A percentile compares a stretch with the other conserved stretches of the same genome.
These are phyloP conservation scores for Clytia hemisphaerica DNA, from an alignment of 30 jellyfish, hydroid and myxozoan genomes.

Conservation along the genomic window DNA sequence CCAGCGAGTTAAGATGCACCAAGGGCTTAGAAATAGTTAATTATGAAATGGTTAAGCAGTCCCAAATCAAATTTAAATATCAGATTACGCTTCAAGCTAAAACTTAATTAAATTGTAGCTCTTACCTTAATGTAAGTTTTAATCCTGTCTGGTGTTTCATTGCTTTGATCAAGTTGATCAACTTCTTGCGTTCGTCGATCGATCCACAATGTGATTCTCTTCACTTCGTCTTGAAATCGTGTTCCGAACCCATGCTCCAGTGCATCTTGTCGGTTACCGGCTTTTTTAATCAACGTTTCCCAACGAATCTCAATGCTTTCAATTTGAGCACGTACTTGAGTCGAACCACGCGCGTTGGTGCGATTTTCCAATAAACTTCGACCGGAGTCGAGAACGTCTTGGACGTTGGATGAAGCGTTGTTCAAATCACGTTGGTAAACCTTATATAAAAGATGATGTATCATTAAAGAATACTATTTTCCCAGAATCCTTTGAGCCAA, in stretches of 20 bases:
- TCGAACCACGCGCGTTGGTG: conserved; percentile 56
- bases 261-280: conserved; percentile 41
- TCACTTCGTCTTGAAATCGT: conserved; percentile 55
- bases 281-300: conserved; percentile 41
- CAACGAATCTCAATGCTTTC: conserved; percentile 59
- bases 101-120: too few relatives aligned
- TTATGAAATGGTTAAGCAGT: too few relatives aligned
- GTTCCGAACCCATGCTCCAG: conserved; percentile 56
- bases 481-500: too few relatives aligned
- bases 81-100: neutral
- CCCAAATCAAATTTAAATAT: too few relatives aligned
- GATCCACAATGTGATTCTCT: conserved; percentile 64
- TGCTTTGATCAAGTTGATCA: conserved; percentile 25
- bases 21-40: neutral
- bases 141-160: conserved; percentile 10
- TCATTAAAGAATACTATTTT: neutral
- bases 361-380: conserved; percentile 52
- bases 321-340: conserved; percentile 40
- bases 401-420: conserved; percentile 53
- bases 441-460: conserved; percentile 21
- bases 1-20: neutral
- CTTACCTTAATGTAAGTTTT: conserved; percentile 12
- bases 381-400: conserved; percentile 52
- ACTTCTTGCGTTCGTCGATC: conserved; percentile 45
- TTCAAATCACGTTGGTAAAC: conserved; percentile 66